Base-by-base conservation (phyloP, 2,888 invertebrate species). In the Odontothrips loti region DNA sequence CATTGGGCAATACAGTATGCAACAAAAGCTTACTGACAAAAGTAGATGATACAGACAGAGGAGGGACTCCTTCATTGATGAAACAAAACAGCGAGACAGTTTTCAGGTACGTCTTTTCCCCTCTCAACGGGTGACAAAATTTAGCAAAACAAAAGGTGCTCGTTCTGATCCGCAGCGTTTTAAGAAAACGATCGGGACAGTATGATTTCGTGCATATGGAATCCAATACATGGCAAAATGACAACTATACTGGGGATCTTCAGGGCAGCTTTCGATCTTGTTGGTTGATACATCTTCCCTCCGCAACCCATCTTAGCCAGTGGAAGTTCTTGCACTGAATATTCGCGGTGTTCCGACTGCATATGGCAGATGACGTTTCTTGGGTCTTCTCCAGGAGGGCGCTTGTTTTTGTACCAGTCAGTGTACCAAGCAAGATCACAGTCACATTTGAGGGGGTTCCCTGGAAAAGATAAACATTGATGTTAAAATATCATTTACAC, bases 341-440 rank as follows among this genome's bases (percentile, higher is more conserved):
- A 75, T 23, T 75, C 68, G 4, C 68, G 68, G 27, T 75, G 68
- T 27, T 75, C 68, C 1, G 68, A 75, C 68, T 75, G 68, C 68
- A 75, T 75, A 12, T 75, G 23, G 23, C 68, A 75, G 12, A 75
- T 75, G 3, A 75, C 68, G 27, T 75, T 75, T 27, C 68, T 75
- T 27, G 68, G 68, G 9, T 75, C 68, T 27, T 75, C 68, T 8
- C 68, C 68, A 12, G 68, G 23, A 0, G 68, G 68, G 0, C 68
- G 23, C 68, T 75, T 75, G 68, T 75, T 75, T 27, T 75, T 75
- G 68, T 75, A 75, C 68, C 68, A 75, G 27, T 75, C 68, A 2
- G 68, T 75, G 68, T 75, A 75, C 68, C 68, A 75, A 12, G 68
- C 68, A 1, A 75, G 27, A 27, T 75, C 68, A 75, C 68, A 75